These are phyloP conservation scores for Chascanopsetta lugubris DNA, from an alignment of 2,113 vertebrate genomes.

Conservation along the genomic window DNA sequence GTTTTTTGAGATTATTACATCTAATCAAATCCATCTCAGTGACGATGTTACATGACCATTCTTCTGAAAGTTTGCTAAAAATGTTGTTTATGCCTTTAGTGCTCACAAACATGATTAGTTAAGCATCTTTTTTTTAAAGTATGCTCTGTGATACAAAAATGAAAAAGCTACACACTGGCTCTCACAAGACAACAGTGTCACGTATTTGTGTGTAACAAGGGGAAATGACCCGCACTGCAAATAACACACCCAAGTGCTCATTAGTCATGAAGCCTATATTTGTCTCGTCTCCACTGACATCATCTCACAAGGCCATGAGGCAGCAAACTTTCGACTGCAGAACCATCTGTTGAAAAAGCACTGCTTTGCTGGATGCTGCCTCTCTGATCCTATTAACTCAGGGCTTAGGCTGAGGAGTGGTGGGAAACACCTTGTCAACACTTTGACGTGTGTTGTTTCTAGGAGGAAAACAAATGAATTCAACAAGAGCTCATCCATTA, in stretches of 20 bases:
- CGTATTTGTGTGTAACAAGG: neutral
- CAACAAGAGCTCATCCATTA: conserved; percentile 6
- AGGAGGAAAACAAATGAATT: neutral
- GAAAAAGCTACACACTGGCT: neutral
- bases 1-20: neutral
- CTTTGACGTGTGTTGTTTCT: conserved; percentile 1
- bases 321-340: conserved; percentile 38
- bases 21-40: neutral
- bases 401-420: conserved; percentile 44
- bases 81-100: neutral
- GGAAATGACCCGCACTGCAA: neutral
- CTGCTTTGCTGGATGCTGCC: conserved; percentile 16
- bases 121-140: neutral
- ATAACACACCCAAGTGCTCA: neutral
- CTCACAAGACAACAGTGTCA: neutral
- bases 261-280: conserved; percentile 15
- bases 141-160: neutral
- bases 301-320: conserved; percentile 33
- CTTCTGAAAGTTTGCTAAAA: neutral
- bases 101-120: neutral
- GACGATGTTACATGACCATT: neutral
- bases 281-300: conserved; percentile 24
- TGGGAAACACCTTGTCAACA: conserved; percentile 41
- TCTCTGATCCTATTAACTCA: conserved; percentile 60
- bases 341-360: conserved; percentile 47